Percentiles rank a stretch among this genome's conserved stretches.
phyloP scores from a whole-genome alignment of 2,888 invertebrate species.

The Clusia tigrina region DNA sequence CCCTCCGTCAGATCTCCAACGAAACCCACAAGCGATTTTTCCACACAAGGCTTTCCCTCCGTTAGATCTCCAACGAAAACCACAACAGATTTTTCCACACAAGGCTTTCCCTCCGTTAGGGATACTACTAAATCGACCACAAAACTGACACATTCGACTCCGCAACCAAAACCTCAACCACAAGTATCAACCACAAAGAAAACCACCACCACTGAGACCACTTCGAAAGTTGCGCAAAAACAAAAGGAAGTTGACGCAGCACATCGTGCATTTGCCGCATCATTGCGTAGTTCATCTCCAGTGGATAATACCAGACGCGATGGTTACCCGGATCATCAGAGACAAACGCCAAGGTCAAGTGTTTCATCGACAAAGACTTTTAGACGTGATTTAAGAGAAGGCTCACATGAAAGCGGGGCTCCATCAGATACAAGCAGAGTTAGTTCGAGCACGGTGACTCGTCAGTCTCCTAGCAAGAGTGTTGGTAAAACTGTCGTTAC shows the following conservation, averaged over 20 bases:
- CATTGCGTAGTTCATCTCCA: constrained; percentile 73
- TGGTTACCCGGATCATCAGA: constrained; percentile 51
- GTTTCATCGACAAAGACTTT: constrained; percentile 52
- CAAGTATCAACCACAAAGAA: constrained; percentile 33
- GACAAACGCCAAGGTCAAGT: constrained; percentile 56
- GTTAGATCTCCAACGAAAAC: constrained; percentile 20
- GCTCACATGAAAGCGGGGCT: constrained; percentile 60
- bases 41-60: constrained; percentile 48
- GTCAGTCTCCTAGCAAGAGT: constrained; percentile 50
- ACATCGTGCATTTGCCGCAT: constrained; percentile 79
- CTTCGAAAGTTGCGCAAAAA: constrained; percentile 50
- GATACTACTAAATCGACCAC: constrained; percentile 33
- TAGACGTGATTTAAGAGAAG: constrained; percentile 56
- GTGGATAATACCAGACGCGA: constrained; percentile 68
- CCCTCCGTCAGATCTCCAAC: no score
- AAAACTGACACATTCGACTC: constrained; percentile 23
- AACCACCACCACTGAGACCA: constrained; percentile 38
- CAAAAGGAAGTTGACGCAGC: constrained; percentile 69
- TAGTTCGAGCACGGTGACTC: constrained; percentile 60
- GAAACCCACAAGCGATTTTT: constrained; percentile 35
- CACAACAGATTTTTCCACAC: constrained; percentile 33
- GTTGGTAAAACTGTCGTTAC: constrained; percentile 46
- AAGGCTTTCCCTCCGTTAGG: constrained; percentile 42
- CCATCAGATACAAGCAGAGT: constrained; percentile 61
- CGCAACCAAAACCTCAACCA: constrained; percentile 23